These are phyloP conservation scores for Paramormyrops hopkinsi DNA, from an alignment of 2,797 vertebrate genomes.

Conservation along the genomic window DNA sequence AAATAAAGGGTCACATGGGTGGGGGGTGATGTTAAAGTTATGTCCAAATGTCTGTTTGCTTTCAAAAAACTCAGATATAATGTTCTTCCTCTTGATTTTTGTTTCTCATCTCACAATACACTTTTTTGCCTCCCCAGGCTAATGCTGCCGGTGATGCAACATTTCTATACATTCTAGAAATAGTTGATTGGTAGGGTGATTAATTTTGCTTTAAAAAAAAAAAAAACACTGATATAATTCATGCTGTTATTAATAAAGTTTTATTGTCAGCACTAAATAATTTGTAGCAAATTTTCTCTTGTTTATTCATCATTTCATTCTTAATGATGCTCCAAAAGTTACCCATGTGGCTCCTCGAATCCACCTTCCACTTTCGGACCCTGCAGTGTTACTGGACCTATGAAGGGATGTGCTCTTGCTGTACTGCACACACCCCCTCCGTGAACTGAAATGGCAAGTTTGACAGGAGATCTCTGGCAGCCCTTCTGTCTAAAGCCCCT, in stretches of 20 bases:
- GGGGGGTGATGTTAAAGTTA: neutral
- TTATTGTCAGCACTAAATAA: neutral
- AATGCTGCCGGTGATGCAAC: neutral
- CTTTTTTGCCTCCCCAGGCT: neutral
- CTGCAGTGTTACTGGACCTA: neutral
- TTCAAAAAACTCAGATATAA: neutral
- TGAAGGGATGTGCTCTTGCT: neutral
- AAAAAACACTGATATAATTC: neutral
- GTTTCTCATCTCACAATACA: neutral
- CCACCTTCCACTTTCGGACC: neutral
- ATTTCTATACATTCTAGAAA: neutral
- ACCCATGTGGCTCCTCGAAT: neutral
- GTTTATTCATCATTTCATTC: neutral
- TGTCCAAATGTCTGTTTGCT: neutral
- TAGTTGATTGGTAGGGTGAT: neutral
- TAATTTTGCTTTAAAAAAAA: neutral
- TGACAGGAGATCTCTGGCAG: neutral
- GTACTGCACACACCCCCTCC: neutral
- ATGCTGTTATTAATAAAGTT: neutral
- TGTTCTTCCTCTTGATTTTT: neutral
- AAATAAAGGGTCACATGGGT: neutral
- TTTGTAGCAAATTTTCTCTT: neutral
- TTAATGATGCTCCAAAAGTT: neutral
- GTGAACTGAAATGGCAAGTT: constrained; percentile 17
- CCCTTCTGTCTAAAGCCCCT: neutral